A percentile compares a stretch with the other conserved stretches of the same genome.
Evolutionary conservation across 2,113 vertebrate species (phyloP).

Genomic region (Oxyura jamaicensis): DNA sequence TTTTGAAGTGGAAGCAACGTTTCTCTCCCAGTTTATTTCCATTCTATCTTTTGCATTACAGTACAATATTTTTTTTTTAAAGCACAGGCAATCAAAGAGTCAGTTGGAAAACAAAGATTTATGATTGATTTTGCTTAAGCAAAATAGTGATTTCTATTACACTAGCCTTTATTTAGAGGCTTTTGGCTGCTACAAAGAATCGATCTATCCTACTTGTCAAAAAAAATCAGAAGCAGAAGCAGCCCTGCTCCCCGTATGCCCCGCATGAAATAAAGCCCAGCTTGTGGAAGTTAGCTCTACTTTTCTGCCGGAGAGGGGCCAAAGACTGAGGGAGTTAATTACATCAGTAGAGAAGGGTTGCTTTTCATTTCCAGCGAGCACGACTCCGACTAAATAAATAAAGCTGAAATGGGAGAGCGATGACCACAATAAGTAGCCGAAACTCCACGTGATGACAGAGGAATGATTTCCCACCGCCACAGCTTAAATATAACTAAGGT

Average conservation of each 20-base stretch:
- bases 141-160: slow-evolving; percentile 71
- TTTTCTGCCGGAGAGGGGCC: slow-evolving; percentile 12
- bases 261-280: neutral
- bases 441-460: neutral
- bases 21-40: slow-evolving; percentile 63
- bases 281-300: slow-evolving; percentile 42
- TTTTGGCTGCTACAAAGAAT: slow-evolving; percentile 65
- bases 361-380: neutral
- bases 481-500: slow-evolving; percentile 28
- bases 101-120: slow-evolving; percentile 71
- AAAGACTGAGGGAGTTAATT: slow-evolving; percentile 17
- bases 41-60: slow-evolving; percentile 61
- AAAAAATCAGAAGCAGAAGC: slow-evolving; percentile 45
- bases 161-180: slow-evolving; percentile 69
- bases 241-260: neutral
- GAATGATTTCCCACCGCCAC: neutral
- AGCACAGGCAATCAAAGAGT: slow-evolving; percentile 68
- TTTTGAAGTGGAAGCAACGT: slow-evolving; percentile 62
- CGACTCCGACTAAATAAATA: neutral
- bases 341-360: neutral
- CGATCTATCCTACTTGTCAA: slow-evolving; percentile 66
- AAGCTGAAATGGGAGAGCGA: neutral
- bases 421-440: neutral
- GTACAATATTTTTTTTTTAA: slow-evolving; percentile 11
- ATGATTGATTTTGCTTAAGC: slow-evolving; percentile 76